Evolutionary conservation across 2,888 invertebrate species (phyloP).

Genomic region (Pemphredon lugubris): DNA sequence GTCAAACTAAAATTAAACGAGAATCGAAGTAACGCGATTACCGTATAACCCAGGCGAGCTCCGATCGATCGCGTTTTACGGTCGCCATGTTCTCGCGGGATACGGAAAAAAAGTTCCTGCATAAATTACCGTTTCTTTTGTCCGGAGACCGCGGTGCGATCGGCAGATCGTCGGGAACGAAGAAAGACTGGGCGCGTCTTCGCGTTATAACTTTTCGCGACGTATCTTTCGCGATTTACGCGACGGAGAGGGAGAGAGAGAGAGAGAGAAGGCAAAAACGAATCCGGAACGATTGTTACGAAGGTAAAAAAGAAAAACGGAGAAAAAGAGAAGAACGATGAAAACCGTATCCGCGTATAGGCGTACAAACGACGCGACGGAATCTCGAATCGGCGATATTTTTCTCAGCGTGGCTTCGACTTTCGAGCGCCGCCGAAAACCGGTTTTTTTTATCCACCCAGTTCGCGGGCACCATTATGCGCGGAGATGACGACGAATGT

Average conservation of each 20-base stretch:
- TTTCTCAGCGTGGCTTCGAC: slow-evolving; percentile 41
- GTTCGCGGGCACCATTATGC: slow-evolving; percentile 43
- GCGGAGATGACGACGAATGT: slow-evolving; percentile 32
- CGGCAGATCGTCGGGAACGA: no score
- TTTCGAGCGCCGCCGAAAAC: slow-evolving; percentile 52
- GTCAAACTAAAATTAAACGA: no score
- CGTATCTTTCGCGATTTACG: no score
- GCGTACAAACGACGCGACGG: slow-evolving; percentile 4
- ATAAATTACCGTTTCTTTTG: slow-evolving; percentile 17
- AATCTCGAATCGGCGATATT: slow-evolving; percentile 53
- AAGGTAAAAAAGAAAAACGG: background rate
- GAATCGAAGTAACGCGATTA: background rate
- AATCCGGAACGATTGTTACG: no score
- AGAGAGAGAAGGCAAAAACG: no score
- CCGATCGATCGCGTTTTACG: slow-evolving; percentile 27
- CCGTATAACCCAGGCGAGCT: background rate
- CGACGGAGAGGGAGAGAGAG: no score
- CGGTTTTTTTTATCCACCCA: slow-evolving; percentile 61
- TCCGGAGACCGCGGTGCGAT: no score
- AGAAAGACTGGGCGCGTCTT: no score
- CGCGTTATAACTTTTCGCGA: no score
- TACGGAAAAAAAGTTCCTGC: slow-evolving; percentile 31
- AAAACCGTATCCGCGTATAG: background rate
- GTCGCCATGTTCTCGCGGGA: slow-evolving; percentile 49
- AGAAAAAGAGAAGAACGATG: slow-evolving; percentile 1